These are phyloP conservation scores for Botia almorhae DNA, from an alignment of 2,797 vertebrate genomes.

Conservation along the genomic window DNA sequence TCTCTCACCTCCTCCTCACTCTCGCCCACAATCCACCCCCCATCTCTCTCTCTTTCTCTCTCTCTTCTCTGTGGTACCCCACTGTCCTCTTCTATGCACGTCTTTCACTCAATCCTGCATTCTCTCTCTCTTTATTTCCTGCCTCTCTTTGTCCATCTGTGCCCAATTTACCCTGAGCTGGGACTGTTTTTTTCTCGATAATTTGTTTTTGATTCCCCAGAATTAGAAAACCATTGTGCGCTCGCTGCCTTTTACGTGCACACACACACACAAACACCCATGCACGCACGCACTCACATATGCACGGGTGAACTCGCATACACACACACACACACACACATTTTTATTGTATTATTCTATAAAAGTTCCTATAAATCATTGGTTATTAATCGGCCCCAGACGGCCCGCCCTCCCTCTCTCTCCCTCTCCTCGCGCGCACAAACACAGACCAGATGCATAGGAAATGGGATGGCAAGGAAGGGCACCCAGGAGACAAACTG, in stretches of 20 bases:
- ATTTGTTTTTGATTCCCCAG: conserved; percentile 98
- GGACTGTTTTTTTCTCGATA: conserved; percentile 86
- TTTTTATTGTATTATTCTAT: conserved; percentile 99
- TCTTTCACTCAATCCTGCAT: conserved; percentile 49
- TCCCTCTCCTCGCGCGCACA: conserved; percentile 72
- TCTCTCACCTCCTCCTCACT: conserved; percentile 66
- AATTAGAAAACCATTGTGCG: conserved; percentile 94
- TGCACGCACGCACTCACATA: conserved; percentile 35
- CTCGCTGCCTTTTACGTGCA: conserved; percentile 73
- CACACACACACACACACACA: conserved; percentile 75
- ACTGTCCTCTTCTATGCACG: background rate
- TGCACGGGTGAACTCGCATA: conserved; percentile 52
- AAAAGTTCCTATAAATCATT: conserved; percentile 99
- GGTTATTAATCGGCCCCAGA: conserved; percentile 94
- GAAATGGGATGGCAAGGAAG: conserved; percentile 88
- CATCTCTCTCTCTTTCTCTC: conserved; percentile 64
- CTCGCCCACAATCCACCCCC: conserved; percentile 41
- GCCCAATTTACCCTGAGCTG: conserved; percentile 90
- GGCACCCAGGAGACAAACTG: conserved; percentile 88
- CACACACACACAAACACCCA: conserved; percentile 38
- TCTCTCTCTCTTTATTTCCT: conserved; percentile 76
- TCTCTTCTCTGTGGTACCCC: conserved; percentile 23
- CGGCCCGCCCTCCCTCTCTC: conserved; percentile 72
- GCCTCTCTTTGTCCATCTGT: conserved; percentile 85
- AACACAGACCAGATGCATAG: conserved; percentile 87